Conservation (phyloP, 2,888 invertebrate genomes). For the Aspidapion aeneum region DNA sequence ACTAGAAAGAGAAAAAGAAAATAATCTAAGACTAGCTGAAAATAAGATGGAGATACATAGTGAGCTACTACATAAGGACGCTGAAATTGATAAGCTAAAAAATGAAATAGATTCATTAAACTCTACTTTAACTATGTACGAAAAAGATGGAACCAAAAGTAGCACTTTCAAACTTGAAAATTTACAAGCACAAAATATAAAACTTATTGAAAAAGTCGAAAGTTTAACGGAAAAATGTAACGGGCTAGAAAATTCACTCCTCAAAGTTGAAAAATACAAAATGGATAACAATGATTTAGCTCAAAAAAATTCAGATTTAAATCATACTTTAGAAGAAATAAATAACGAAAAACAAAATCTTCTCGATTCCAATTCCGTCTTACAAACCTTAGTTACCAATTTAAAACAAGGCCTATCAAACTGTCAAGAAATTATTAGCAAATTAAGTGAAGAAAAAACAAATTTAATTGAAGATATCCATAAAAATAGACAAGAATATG, state of each 20-base stretch:
- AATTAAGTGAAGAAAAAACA: constrained; percentile 24
- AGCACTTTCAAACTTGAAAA: constrained; percentile 38
- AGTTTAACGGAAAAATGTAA: constrained; percentile 38
- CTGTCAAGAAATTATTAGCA: constrained; percentile 24
- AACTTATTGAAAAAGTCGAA: constrained; percentile 45
- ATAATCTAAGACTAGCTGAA: constrained; percentile 44
- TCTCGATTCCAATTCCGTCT: constrained; percentile 2
- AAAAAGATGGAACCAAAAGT: constrained; percentile 28
- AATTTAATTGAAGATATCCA: constrained; percentile 26
- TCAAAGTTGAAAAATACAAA: constrained; percentile 41
- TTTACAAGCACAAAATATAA: constrained; percentile 43
- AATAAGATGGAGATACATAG: constrained; percentile 46
- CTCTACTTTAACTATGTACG: constrained; percentile 34
- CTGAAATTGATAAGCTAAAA: constrained; percentile 42
- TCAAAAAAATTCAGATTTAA: constrained; percentile 28
- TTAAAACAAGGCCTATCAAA: constrained; percentile 24
- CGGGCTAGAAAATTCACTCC: constrained; percentile 39
- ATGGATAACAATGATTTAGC: constrained; percentile 34
- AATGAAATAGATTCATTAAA: constrained; percentile 39
- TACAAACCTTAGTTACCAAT: constrained; percentile 18
- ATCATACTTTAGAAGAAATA: constrained; percentile 11
- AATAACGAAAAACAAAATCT: constrained; percentile 11
- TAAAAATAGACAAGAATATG: constrained; percentile 48
- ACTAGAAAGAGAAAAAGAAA: constrained; percentile 42
- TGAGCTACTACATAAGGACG: constrained; percentile 44